Evolutionary conservation across 2,888 invertebrate species (phyloP).

Genomic region (Neuroscelio doddi): DNA sequence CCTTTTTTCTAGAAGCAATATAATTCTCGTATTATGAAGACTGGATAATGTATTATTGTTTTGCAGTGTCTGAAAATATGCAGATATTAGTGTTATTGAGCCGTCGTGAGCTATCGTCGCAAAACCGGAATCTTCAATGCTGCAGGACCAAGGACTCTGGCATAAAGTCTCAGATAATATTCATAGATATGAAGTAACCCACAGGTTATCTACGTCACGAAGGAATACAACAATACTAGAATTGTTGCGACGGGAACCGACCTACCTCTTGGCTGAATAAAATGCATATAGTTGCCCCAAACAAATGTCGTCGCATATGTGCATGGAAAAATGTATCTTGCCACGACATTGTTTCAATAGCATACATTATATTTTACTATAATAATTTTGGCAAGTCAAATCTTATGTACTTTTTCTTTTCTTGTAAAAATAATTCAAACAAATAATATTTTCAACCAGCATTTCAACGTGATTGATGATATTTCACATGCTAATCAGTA

Average conservation of each 20-base stretch:
- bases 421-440: too few species aligned
- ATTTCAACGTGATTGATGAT: too few species aligned
- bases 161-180: constrained; percentile 58
- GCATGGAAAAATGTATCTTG: not conserved
- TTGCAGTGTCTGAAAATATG: too few species aligned
- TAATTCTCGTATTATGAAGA: too few species aligned
- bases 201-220: constrained; percentile 56
- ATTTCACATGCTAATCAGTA: too few species aligned
- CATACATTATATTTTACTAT: too few species aligned
- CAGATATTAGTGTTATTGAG: constrained; percentile 44
- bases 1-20: too few species aligned
- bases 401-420: too few species aligned
- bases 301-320: not conserved
- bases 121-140: constrained; percentile 52
- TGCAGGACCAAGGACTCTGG: constrained; percentile 51
- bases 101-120: constrained; percentile 49
- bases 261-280: constrained; percentile 40
- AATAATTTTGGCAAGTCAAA: too few species aligned
- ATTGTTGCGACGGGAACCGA: constrained; percentile 47
- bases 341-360: too few species aligned
- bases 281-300: constrained; percentile 23
- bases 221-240: constrained; percentile 46
- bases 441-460: too few species aligned
- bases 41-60: too few species aligned
- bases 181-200: constrained; percentile 55